Conservation (phyloP, 2,797 vertebrate species). For the Paguma larvata region DNA sequence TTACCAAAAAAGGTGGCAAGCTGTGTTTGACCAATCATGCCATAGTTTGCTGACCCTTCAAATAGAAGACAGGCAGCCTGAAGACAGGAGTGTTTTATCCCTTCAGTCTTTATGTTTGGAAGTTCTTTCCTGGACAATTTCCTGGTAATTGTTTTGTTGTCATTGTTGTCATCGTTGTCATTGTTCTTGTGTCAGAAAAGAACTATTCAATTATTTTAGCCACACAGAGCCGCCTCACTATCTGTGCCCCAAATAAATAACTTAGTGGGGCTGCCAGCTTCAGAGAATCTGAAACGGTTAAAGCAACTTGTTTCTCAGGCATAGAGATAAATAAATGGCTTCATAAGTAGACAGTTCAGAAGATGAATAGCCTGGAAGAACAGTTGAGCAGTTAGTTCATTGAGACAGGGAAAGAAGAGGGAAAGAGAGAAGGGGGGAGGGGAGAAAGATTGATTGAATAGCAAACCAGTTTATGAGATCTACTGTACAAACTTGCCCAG, state of each 20-base stretch:
- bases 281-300: conserved; percentile 45
- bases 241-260: neutral
- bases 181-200: neutral
- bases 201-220: neutral
- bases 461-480: conserved; percentile 66
- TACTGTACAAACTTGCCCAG: conserved; percentile 77
- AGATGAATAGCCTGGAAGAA: conserved; percentile 64
- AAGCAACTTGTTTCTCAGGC: conserved; percentile 67
- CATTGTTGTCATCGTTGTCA: neutral
- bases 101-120: conserved; percentile 16
- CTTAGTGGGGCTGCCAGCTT: neutral
- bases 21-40: neutral
- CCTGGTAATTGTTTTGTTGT: neutral
- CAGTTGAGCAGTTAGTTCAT: conserved; percentile 65
- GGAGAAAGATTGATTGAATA: conserved; percentile 60
- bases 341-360: conserved; percentile 48
- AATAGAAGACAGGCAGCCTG: neutral
- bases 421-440: neutral
- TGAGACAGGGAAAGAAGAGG: conserved; percentile 3
- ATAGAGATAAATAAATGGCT: conserved; percentile 64
- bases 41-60: neutral
- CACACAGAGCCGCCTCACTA: neutral
- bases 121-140: conserved; percentile 1
- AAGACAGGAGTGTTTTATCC: neutral
- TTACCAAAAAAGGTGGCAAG: neutral